Conservation (phyloP, 2,797 vertebrate species). For the Poeciliopsis gracilis region DNA sequence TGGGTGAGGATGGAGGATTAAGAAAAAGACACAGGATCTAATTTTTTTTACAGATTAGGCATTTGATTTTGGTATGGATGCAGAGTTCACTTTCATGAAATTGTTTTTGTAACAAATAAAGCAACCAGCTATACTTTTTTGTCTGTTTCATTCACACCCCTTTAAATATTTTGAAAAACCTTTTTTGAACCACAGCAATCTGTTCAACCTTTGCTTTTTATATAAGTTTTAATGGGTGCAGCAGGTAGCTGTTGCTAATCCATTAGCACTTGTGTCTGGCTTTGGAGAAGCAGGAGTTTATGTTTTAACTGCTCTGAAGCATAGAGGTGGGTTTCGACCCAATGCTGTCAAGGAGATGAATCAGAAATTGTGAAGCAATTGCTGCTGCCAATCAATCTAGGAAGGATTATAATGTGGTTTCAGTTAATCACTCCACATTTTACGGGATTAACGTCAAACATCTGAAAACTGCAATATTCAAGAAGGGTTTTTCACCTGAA, state of each 20-base stretch:
- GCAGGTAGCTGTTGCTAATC: neutral
- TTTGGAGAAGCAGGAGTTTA: neutral
- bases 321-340: no score
- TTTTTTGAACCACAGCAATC: neutral
- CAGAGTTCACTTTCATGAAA: constrained; percentile 77
- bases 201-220: neutral
- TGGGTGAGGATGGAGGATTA: neutral
- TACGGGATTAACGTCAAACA: no score
- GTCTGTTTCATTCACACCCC: neutral
- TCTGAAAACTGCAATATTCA: no score
- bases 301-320: neutral
- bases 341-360: neutral
- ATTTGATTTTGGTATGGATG: constrained; percentile 9
- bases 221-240: neutral
- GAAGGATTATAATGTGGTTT: neutral
- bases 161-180: constrained; percentile 5
- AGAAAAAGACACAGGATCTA: constrained; percentile 13
- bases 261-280: neutral
- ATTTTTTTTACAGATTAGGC: constrained; percentile 45
- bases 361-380: neutral
- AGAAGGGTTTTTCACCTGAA: no score
- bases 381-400: neutral
- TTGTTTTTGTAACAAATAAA: constrained; percentile 84
- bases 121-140: constrained; percentile 45
- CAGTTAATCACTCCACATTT: neutral